Evolutionary conservation across 2,888 invertebrate genomes (phyloP).

Genomic region (Lumbricus terrestris): DNA sequence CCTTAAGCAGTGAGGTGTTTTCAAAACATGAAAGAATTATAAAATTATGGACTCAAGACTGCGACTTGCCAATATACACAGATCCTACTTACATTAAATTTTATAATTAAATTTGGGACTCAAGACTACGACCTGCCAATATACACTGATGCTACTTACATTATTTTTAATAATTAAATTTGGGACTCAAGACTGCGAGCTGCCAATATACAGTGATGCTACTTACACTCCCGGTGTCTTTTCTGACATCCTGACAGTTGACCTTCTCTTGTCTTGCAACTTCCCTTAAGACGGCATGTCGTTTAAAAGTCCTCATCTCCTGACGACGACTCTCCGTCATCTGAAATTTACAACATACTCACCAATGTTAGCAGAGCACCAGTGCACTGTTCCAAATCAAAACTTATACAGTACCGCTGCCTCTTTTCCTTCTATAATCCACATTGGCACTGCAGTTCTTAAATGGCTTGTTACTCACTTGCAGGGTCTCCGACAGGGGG

Average conservation of each 20-base stretch:
- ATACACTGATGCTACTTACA: background rate
- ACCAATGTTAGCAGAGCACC: background rate
- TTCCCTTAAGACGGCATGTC: slow-evolving; percentile 70
- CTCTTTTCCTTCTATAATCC: background rate
- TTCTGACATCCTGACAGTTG: background rate
- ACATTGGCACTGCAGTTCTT: background rate
- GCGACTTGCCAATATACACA: too few relatives aligned
- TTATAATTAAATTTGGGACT: background rate
- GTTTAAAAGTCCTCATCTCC: slow-evolving; percentile 71
- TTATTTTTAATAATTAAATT: too few relatives aligned
- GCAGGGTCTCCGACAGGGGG: too few relatives aligned
- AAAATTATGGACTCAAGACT: too few relatives aligned
- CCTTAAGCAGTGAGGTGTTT: background rate
- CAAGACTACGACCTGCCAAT: background rate
- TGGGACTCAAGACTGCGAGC: background rate
- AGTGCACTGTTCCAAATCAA: background rate
- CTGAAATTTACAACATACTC: slow-evolving; percentile 56
- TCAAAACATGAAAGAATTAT: background rate
- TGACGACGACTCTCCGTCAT: slow-evolving; percentile 68
- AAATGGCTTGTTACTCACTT: background rate
- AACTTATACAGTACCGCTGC: background rate
- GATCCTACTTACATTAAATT: too few relatives aligned
- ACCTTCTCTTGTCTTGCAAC: slow-evolving; percentile 26
- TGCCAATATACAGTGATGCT: background rate
- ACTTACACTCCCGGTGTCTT: background rate